These are phyloP conservation scores for Ammospiza caudacuta DNA, from an alignment of 2,113 vertebrate genomes.

Conservation along the genomic window DNA sequence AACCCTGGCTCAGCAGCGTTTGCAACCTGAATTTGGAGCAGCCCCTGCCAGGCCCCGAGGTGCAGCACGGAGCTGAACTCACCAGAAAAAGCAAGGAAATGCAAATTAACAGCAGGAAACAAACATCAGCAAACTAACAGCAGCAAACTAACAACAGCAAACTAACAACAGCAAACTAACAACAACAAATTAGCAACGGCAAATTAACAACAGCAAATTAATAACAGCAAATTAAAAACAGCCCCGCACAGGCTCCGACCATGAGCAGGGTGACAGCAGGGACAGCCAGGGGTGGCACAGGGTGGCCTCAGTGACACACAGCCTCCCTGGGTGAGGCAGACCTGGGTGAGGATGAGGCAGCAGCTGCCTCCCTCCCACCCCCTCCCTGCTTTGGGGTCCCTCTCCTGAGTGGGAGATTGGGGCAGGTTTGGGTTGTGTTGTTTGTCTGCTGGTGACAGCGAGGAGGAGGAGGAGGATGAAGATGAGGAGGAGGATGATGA, in stretches of 20 bases:
- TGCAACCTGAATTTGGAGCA: background rate
- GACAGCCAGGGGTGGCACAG: background rate
- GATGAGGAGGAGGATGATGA: background rate
- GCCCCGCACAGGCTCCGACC: rapidly evolving
- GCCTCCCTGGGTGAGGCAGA: background rate
- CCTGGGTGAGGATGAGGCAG: background rate
- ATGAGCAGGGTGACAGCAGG: background rate
- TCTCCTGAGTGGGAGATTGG: rapidly evolving
- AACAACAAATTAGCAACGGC: background rate
- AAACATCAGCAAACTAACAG: background rate
- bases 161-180: background rate
- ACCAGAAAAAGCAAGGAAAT: background rate
- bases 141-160: background rate
- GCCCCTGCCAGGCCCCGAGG: background rate
- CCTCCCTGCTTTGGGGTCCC: background rate
- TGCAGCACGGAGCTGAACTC: background rate
- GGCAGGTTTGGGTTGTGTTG: background rate
- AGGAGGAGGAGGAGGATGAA: background rate
- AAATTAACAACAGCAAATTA: background rate
- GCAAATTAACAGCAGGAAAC: background rate
- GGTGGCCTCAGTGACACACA: background rate
- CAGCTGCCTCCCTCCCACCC: background rate
- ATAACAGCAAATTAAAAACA: too few relatives aligned
- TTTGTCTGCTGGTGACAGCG: rapidly evolving
- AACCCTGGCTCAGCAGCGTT: background rate